These are phyloP conservation scores for Pterostichus madidus DNA, from an alignment of 2,888 invertebrate species.

Conservation along the genomic window DNA sequence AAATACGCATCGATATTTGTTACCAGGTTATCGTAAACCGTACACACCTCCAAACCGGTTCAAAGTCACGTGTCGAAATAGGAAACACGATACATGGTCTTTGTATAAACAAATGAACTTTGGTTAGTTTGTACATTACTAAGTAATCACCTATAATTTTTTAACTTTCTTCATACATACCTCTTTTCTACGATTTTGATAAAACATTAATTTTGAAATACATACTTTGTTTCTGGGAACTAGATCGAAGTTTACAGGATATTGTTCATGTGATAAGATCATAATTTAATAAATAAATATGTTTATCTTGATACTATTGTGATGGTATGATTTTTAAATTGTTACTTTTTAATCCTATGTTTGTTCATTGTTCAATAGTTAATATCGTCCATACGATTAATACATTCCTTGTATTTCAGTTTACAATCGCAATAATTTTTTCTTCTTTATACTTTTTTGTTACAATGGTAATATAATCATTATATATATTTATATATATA, in stretches of 20 bases:
- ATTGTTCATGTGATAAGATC: neutral
- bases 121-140: slow-evolving; percentile 1
- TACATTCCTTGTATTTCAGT: too few species aligned
- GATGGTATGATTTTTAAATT: neutral
- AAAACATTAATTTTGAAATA: slow-evolving; percentile 1
- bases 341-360: too few species aligned
- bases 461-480: too few species aligned
- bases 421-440: too few species aligned
- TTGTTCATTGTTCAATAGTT: too few species aligned
- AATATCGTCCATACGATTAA: too few species aligned
- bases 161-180: slow-evolving; percentile 3
- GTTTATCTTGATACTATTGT: neutral
- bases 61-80: slow-evolving; percentile 33
- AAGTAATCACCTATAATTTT: neutral
- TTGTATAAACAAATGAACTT: slow-evolving; percentile 18
- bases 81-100: slow-evolving; percentile 6
- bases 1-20: neutral
- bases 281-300: neutral
- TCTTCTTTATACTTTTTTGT: too few species aligned
- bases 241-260: slow-evolving; percentile 41
- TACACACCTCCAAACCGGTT: slow-evolving; percentile 10
- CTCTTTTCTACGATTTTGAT: slow-evolving; percentile 4
- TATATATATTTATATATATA: too few species aligned
- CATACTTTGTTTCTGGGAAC: slow-evolving; percentile 18
- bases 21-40: slow-evolving; percentile 1